phyloP scores from a whole-genome alignment of 1,140 invertebrate species.

The Tetranychus cinnabarinus region DNA sequence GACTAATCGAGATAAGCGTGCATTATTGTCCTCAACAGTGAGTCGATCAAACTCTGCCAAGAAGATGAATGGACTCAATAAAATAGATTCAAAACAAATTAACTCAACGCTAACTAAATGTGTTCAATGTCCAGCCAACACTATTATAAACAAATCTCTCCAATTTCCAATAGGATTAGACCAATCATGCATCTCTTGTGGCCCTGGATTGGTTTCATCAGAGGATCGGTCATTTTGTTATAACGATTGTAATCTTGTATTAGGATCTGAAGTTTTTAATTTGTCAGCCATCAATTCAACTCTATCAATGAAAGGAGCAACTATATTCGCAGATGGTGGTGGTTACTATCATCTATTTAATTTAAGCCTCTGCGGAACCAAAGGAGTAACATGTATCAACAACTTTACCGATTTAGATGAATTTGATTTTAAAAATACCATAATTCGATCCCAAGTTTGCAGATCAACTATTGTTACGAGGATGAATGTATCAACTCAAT shows the following conservation, averaged over 20 bases:
- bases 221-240: constrained; percentile 21
- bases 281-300: constrained; percentile 15
- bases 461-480: constrained; percentile 26
- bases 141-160: constrained; percentile 22
- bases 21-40: no score
- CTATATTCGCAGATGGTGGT: constrained; percentile 30
- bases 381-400: constrained; percentile 22
- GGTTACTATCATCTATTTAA: constrained; percentile 34
- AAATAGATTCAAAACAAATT: neutral
- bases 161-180: constrained; percentile 22
- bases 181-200: constrained; percentile 28
- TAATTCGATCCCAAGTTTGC: constrained; percentile 21
- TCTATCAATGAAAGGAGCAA: neutral
- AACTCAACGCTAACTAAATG: constrained; percentile 14
- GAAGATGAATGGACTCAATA: neutral
- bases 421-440: neutral
- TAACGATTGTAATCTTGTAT: constrained; percentile 19
- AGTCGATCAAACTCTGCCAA: neutral
- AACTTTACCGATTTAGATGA: constrained; percentile 19
- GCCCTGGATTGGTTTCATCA: constrained; percentile 20
- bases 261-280: constrained; percentile 23
- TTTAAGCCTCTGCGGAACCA: constrained; percentile 28
- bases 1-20: no score
- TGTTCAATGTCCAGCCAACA: constrained; percentile 24
- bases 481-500: constrained; percentile 22